phyloP scores from a whole-genome alignment of 2,797 vertebrate species.

The Gastrophryne carolinensis region DNA sequence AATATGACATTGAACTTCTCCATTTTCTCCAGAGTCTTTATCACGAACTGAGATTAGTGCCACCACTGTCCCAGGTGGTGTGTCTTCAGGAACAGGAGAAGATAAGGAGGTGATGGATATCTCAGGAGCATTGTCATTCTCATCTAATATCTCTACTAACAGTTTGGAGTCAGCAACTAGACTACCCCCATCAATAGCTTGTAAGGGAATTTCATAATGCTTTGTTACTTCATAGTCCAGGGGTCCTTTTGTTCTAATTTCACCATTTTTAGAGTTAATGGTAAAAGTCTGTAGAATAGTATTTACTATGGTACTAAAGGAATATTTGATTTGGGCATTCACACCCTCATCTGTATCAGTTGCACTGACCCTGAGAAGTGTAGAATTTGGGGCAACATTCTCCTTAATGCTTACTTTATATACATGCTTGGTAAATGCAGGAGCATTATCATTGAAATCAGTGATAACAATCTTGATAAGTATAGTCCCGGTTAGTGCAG shows the following conservation, averaged over 20 bases:
- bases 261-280: background rate
- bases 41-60: conserved; percentile 59
- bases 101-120: background rate
- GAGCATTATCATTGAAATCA: conserved; percentile 73
- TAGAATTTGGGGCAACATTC: background rate
- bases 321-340: conserved; percentile 17
- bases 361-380: background rate
- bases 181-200: conserved; percentile 12
- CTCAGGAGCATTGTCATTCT: conserved; percentile 9
- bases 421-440: conserved; percentile 37
- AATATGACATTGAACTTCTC: conserved; percentile 56
- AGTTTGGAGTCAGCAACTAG: conserved; percentile 1
- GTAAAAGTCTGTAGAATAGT: background rate
- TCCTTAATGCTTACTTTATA: conserved; percentile 1
- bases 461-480: conserved; percentile 64
- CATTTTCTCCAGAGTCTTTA: conserved; percentile 46
- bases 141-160: background rate
- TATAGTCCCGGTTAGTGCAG: conserved; percentile 63
- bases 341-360: conserved; percentile 5
- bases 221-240: background rate
- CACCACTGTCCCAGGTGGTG: background rate
- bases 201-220: background rate
- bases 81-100: conserved; percentile 2
- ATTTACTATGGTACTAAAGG: background rate
- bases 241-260: background rate